A percentile compares a stretch with the other conserved stretches of the same genome.
Evolutionary conservation across 2,113 vertebrate species (phyloP).

Genomic region (Coreoperca whiteheadi): DNA sequence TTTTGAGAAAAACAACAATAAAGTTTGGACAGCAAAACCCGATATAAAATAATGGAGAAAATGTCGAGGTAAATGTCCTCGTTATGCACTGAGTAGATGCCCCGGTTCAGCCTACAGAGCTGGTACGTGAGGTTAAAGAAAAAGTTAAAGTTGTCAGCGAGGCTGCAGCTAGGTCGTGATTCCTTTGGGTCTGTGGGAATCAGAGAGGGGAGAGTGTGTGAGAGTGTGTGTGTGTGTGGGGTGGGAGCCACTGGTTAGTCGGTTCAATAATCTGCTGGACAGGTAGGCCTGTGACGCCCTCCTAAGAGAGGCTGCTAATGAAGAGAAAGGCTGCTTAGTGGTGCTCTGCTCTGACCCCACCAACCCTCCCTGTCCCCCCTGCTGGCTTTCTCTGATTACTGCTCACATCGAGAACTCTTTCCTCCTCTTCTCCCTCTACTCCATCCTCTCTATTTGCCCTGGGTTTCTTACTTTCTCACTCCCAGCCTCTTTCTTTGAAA

Average conservation of each 20-base stretch:
- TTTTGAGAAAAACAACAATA: background rate
- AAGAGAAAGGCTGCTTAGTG: constrained; percentile 96
- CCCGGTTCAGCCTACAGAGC: constrained; percentile 10
- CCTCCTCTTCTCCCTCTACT: constrained; percentile 23
- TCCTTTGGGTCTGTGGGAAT: constrained; percentile 77
- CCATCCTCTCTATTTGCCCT: constrained; percentile 42
- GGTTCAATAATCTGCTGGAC: constrained; percentile 95
- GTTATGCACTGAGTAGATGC: constrained; percentile 31
- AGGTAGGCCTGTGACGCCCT: constrained; percentile 93
- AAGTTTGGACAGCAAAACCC: constrained; percentile 22
- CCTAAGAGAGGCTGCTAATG: constrained; percentile 92
- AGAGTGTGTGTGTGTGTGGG: constrained; percentile 58
- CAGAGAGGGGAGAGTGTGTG: constrained; percentile 66
- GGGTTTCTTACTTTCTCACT: constrained; percentile 34
- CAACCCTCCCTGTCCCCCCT: constrained; percentile 87
- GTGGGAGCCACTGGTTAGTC: constrained; percentile 88
- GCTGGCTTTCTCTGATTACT: constrained; percentile 77
- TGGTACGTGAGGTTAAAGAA: constrained; percentile 72
- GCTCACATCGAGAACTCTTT: constrained; percentile 65
- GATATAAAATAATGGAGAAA: constrained; percentile 35
- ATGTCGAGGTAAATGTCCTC: constrained; percentile 73
- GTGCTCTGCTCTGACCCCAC: constrained; percentile 90
- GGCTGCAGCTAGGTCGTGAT: constrained; percentile 77
- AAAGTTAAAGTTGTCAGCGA: constrained; percentile 75
- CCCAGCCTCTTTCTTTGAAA: constrained; percentile 35